A percentile compares a stretch with the other conserved stretches of the same genome.
Conservation (phyloP, 2,113 vertebrate genomes). For the Leiothrix lutea region DNA sequence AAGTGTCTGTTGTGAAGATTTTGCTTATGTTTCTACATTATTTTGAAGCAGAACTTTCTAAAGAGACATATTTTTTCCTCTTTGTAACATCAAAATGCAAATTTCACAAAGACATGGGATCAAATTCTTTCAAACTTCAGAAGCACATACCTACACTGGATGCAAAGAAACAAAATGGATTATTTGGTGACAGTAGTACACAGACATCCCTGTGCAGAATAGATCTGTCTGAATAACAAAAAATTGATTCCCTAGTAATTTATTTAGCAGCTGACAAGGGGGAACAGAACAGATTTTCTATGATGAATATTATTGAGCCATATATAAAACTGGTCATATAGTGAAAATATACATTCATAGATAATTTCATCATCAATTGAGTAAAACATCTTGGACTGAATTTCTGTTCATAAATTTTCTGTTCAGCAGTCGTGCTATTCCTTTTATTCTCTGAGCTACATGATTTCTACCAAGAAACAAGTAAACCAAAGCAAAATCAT, state of each 20-base stretch:
- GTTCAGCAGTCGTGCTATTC: not conserved
- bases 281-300: not conserved
- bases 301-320: not conserved
- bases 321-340: not conserved
- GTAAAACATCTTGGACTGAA: not conserved
- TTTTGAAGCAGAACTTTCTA: not conserved
- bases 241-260: not conserved
- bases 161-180: not conserved
- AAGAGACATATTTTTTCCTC: not conserved
- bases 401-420: not conserved
- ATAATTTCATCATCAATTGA: constrained; percentile 3
- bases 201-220: not conserved
- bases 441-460: not conserved
- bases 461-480: not conserved
- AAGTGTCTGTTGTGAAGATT: not conserved
- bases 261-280: not conserved
- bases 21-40: not conserved
- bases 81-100: not conserved
- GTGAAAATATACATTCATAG: not conserved
- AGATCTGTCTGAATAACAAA: not conserved
- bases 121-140: not conserved
- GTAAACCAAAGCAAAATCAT: not conserved
- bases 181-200: not conserved
- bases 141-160: rapidly evolving
- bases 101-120: not conserved